Evolutionary conservation across 2,888 invertebrate genomes (phyloP), one percentile per base, ranked within the genome.

Genomic region (Parthenolecanium corni): DNA sequence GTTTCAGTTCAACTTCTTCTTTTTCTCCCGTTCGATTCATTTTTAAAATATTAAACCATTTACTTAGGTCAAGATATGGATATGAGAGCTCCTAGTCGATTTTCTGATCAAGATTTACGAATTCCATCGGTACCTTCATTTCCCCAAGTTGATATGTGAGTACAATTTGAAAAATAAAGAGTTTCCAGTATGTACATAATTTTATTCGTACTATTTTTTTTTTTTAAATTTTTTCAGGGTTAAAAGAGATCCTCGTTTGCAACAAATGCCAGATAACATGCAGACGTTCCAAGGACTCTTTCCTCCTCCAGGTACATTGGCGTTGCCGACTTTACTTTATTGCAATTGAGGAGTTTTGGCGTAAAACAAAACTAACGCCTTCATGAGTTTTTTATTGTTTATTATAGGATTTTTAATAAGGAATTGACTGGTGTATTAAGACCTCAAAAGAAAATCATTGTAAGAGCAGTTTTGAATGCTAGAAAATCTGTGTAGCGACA

Each of bases 91-190:
- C 71, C 77, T 53, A 71, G 74, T 47, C 71, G 52, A 68, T 64
- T 66, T 64, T 76, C 83, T 73, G 89, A 89, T 74, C 87, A 88
- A 74, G 89, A 89, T 73, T 82, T 89, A 80, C 79, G 89, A 67
- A 79, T 82, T 56, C 76, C 81, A 46, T 58, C 62, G 11, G 23
- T 58, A 49, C 58, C 58, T 3, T 3, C 49, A 1, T 49, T 58
- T 49, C 49, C 49, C 3, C 56, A 46, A 25, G 49, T 56, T 40
- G 49, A 54, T 38, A 62, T 53, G 61, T 47, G 46, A 62, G 64
- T 52, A 25, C 23, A 14, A n/a, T n/a, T 20, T 25, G 25, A 12
- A 16, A 16, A 31, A 16, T 53, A 20, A 23, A 11, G 6, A 5
- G 49, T 20, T 9, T 6, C 3, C 21, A 2, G 21, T 1, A 18